Conservation (phyloP, 2,113 vertebrate species). For the Stictonetta naevosa region DNA sequence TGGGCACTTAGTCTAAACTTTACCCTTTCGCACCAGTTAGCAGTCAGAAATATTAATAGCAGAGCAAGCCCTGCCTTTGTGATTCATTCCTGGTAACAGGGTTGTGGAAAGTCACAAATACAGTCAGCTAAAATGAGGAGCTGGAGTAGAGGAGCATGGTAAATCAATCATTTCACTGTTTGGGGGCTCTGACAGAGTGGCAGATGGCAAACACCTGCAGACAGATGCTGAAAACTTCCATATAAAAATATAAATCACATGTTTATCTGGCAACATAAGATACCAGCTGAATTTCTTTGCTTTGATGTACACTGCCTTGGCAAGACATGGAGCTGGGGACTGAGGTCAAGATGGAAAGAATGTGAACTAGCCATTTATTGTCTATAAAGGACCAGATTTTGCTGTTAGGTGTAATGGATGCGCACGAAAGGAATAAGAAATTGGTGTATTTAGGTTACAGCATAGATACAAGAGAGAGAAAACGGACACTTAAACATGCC, state of each 20-base stretch:
- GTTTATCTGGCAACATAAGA: neutral
- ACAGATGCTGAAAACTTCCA: neutral
- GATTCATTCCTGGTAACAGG: fast-evolving
- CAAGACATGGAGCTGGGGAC: neutral
- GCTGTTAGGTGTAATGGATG: constrained; percentile 3
- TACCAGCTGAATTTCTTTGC: neutral
- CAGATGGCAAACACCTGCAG: neutral
- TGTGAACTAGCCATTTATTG: neutral
- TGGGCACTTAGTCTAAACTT: neutral
- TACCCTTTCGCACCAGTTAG: constrained; percentile 44
- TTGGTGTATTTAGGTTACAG: constrained; percentile 33
- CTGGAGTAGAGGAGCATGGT: neutral
- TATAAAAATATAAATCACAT: neutral
- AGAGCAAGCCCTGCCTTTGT: neutral
- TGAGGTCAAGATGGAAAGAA: neutral
- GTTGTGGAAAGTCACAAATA: neutral
- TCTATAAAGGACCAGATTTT: neutral
- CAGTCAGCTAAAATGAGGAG: neutral
- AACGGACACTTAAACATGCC: neutral
- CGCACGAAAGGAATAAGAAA: constrained; percentile 14
- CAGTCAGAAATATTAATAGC: neutral
- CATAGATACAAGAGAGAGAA: neutral
- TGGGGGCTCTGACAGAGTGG: neutral
- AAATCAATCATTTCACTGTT: neutral
- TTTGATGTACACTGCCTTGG: neutral